These are phyloP conservation scores for Aphaenogaster rudis DNA, from an alignment of 1,140 invertebrate species.

Conservation along the genomic window DNA sequence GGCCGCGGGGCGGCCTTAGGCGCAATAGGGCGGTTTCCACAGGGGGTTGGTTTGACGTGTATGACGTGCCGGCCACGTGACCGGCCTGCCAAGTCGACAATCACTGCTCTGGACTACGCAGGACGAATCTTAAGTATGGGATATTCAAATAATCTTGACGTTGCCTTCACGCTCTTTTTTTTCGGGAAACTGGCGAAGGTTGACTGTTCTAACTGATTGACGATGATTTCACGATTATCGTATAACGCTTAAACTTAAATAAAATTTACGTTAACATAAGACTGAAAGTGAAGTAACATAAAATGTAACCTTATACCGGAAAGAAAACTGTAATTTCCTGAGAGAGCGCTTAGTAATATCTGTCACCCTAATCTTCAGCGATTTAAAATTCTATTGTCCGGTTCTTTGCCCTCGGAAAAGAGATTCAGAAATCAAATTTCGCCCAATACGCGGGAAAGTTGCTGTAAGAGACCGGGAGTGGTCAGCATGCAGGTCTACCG, in stretches of 20 bases:
- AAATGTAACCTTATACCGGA: neutral
- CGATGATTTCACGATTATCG: neutral
- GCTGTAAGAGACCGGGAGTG: slow-evolving; percentile 52
- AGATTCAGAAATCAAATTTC: slow-evolving; percentile 51
- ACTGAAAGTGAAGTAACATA: neutral
- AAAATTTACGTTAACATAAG: neutral
- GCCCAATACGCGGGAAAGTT: slow-evolving; percentile 24
- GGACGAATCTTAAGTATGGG: slow-evolving; percentile 85
- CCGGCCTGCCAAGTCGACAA: slow-evolving; percentile 85
- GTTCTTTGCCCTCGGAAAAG: slow-evolving; percentile 32
- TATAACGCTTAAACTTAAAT: neutral
- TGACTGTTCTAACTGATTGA: neutral
- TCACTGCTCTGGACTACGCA: slow-evolving; percentile 84
- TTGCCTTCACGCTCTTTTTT: slow-evolving; percentile 25
- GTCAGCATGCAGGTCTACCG: slow-evolving; percentile 72
- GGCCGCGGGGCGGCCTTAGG: slow-evolving; percentile 70
- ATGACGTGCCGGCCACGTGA: slow-evolving; percentile 86
- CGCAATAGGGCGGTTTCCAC: slow-evolving; percentile 72
- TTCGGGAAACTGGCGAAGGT: neutral
- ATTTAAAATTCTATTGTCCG: slow-evolving; percentile 57
- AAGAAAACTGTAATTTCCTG: slow-evolving; percentile 34
- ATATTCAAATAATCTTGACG: slow-evolving; percentile 85
- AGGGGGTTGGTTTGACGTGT: slow-evolving; percentile 85
- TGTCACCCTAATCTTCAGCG: neutral
- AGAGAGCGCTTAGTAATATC: neutral